Evolutionary conservation across 1,140 invertebrate species (phyloP), one percentile per base, ranked within the genome.

Genomic region (Drosophila azteca): DNA sequence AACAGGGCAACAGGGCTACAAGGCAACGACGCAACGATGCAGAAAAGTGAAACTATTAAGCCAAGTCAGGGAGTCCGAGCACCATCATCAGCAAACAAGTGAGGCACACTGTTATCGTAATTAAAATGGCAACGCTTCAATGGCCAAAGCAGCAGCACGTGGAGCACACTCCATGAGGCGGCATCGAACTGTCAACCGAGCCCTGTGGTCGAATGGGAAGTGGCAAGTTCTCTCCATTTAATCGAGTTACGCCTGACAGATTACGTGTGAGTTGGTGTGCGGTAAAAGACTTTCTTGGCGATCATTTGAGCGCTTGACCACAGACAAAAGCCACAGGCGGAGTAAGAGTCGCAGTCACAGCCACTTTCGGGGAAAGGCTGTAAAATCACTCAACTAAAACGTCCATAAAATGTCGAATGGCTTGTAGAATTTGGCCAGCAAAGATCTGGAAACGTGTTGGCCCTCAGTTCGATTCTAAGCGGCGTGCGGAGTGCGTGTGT

Each of bases 351-450:
- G 43, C 49, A 71, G 68, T 55, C 50, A 26, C 44, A 76, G 61
- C 71, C 70, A 75, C 81, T 89, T 84, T 83, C 73, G 84, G 72
- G 72, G 84, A 88, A 88, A 89, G 84, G 68, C 84, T 67, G 61
- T 83, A 61, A 88, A 88, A 72, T 90, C 79, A 55, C 52, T 88
- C 73, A 77, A 78, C 62, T 83, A 77, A 72, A 78, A 75, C 84
- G 60, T 71, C 58, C 67, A 88, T 90, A 90, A 90, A 90, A 71
- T 81, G 58, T 89, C 71, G 79, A 88, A 51, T 67, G 52, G 44
- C 50, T 48, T 7, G 39, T 53, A 81, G 80, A 89, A 89, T 79
- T 72, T 61, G 54, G 67, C 76, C 80, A 60, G 73, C 60, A 53
- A 53, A 77, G 67, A 83, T 79, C 55, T 58, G 9, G 13, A 48